Evolutionary conservation across 2,888 invertebrate genomes (phyloP).

Genomic region (Macrophya alboannulata): DNA sequence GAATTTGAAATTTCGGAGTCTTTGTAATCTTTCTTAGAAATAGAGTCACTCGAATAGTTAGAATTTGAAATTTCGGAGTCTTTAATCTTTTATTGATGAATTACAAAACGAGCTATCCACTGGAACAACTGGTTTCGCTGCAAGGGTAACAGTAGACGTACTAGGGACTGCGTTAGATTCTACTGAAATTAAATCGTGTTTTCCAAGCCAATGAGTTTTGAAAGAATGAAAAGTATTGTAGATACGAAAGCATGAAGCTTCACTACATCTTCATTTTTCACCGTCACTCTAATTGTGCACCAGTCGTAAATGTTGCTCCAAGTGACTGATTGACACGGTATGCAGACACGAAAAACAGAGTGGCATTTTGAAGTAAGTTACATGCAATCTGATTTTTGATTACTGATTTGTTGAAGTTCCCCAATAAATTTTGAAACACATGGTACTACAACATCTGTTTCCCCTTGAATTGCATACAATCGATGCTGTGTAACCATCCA

Average conservation of each 20-base stretch:
- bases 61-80: not conserved
- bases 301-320: conserved; percentile 6
- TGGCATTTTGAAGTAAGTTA: conserved; percentile 18
- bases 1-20: not conserved
- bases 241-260: conserved; percentile 4
- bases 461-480: conserved; percentile 56
- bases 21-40: not conserved
- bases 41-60: not conserved
- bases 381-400: not conserved
- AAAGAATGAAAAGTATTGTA: conserved; percentile 29
- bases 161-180: conserved; percentile 1
- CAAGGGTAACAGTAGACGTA: conserved; percentile 19
- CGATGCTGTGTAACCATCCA: conserved; percentile 60
- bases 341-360: conserved; percentile 18
- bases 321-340: not conserved
- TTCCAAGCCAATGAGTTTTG: conserved; percentile 29
- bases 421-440: conserved; percentile 55
- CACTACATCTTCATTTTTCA: not conserved
- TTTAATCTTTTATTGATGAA: conserved; percentile 5
- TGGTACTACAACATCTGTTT: conserved; percentile 54
- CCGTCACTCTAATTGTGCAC: conserved; percentile 34
- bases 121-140: conserved; percentile 15
- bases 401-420: conserved; percentile 47
- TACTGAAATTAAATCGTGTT: not conserved
- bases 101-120: not conserved